Percentiles rank a stretch among this genome's conserved stretches.
Conservation (phyloP, 2,113 vertebrate species). For the Egretta garzetta region DNA sequence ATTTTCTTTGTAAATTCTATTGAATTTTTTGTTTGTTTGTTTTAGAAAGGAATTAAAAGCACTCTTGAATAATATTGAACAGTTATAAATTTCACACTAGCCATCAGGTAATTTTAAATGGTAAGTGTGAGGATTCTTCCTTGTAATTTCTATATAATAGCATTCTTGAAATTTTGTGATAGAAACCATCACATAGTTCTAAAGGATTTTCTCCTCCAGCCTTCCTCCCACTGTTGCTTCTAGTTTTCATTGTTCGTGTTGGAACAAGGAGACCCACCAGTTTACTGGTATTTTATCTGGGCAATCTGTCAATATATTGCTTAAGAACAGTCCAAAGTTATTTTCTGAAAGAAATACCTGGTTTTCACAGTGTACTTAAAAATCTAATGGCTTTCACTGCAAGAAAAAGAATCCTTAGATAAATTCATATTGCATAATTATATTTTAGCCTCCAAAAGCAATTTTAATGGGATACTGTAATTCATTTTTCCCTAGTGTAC, state of each 20-base stretch:
- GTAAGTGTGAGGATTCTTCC: neutral
- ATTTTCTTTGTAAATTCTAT: neutral
- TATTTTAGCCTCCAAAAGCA: neutral
- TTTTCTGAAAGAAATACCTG: neutral
- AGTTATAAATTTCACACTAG: neutral
- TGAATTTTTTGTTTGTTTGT: neutral
- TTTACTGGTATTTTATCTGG: neutral
- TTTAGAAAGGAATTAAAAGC: neutral
- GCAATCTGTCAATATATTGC: neutral
- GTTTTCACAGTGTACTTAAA: neutral
- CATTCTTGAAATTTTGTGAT: neutral
- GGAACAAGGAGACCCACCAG: neutral
- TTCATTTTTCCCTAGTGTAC: neutral
- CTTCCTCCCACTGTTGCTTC: neutral
- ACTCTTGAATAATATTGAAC: neutral
- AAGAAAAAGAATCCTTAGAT: neutral
- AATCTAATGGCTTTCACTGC: neutral
- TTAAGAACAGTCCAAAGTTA: neutral
- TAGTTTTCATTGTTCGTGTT: neutral
- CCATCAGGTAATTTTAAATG: neutral
- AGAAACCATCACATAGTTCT: neutral
- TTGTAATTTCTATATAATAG: neutral
- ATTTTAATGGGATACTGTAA: neutral
- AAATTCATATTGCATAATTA: conserved; percentile 14
- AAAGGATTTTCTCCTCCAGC: neutral